Evolutionary conservation across 2,888 invertebrate species (phyloP), one percentile per base, ranked within the genome.

Genomic region (Podotricha telesiphe): DNA sequence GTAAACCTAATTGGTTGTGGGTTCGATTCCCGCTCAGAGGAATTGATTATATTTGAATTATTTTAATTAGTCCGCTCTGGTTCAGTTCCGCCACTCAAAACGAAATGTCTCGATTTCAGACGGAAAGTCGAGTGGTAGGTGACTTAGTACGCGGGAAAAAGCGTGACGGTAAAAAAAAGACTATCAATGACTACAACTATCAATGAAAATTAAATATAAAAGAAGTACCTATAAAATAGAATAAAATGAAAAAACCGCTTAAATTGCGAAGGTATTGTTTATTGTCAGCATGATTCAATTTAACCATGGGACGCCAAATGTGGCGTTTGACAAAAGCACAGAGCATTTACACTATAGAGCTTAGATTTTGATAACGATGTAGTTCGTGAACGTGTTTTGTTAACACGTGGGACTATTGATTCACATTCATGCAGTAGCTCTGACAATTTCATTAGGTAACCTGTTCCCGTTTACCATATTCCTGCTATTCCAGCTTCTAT

Each of bases 351-450:
- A 62, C 62, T 62, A 37, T 48, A 48, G 34, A 34, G 62, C 48
- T 48, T 62, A 62, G 62, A 62, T 62, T 62, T 50, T 62, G 47
- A 62, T 37, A 62, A 62, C 62, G 47, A 37, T 62, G 62, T 59
- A 20, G 45, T 37, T 37, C 48, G 48, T 48, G 62, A 50, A 34
- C 48, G 48, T 62, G 48, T 62, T 62, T 62, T 50, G 62, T 37
- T 62, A 48, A 62, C 62, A 48, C 48, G 34, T 19, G 10, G 20
- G 20, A 58, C 42, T 42, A 59, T 59, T 22, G 45, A 45, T 45
- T 22, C 59, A 45, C n/a, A 22, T 45, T 20, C 22, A 59, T 45
- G 20, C 42, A 45, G 45, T 45, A 17, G 10, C 42, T 59, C 34
- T 55, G 55, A 45, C 45, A 22, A 58, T 58, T 58, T 20, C 42